These are phyloP conservation scores for Drosophila buzzatii DNA, from an alignment of 2,888 invertebrate genomes.

Conservation along the genomic window DNA sequence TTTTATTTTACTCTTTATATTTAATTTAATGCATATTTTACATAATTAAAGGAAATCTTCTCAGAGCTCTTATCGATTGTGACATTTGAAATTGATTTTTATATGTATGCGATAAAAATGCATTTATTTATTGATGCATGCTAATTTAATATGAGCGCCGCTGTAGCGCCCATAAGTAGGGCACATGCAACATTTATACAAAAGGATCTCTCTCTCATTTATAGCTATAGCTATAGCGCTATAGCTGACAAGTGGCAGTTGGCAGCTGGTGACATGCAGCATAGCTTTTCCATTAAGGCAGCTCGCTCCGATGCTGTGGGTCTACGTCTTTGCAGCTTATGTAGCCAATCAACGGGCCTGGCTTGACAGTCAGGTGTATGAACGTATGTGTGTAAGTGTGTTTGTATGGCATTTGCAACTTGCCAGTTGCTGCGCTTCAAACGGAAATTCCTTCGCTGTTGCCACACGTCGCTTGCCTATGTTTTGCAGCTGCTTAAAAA, in stretches of 20 bases:
- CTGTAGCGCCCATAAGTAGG: conserved; percentile 38
- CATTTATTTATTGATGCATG: conserved; percentile 11
- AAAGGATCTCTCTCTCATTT: neutral
- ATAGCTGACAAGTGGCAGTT: conserved; percentile 23
- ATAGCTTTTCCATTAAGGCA: conserved; percentile 67
- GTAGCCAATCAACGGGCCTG: conserved; percentile 63
- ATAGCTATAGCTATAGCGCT: neutral
- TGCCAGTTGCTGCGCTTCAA: conserved; percentile 57
- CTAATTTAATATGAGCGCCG: conserved; percentile 27
- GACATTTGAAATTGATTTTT: neutral
- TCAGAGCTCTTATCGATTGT: neutral
- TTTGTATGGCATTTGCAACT: conserved; percentile 60
- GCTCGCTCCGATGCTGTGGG: conserved; percentile 23
- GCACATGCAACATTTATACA: conserved; percentile 30
- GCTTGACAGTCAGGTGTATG: conserved; percentile 50
- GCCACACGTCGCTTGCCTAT: conserved; percentile 29
- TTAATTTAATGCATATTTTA: too few species aligned
- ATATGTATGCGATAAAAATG: neutral
- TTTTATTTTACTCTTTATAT: too few species aligned
- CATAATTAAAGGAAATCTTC: neutral
- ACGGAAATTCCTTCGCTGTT: conserved; percentile 59
- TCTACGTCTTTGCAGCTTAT: conserved; percentile 39
- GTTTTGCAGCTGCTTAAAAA: conserved; percentile 42
- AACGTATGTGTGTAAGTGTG: neutral
- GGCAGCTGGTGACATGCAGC: conserved; percentile 55